Conservation (phyloP, 2,888 invertebrate species). For the Cerastoderma edule region DNA sequence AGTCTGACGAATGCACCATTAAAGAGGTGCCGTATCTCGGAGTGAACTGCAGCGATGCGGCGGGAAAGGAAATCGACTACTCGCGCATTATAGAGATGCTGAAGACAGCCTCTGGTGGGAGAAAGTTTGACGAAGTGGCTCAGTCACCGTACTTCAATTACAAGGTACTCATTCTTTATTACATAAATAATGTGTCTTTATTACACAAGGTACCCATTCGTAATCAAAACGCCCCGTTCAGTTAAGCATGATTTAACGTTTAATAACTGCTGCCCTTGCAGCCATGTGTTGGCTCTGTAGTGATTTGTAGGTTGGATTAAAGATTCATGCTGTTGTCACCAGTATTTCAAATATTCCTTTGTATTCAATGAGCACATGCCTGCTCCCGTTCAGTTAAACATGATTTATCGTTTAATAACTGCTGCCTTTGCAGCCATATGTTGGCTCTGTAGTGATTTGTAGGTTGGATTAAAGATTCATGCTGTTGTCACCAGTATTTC, state of each 20-base stretch:
- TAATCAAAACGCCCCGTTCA: not conserved
- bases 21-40: slow-evolving; percentile 82
- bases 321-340: not conserved
- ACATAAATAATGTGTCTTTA: not conserved
- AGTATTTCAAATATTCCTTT: not conserved
- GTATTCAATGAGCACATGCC: too few species aligned
- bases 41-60: slow-evolving; percentile 83
- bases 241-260: too few species aligned
- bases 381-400: not conserved
- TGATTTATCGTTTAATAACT: too few species aligned
- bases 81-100: slow-evolving; percentile 58
- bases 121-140: slow-evolving; percentile 76
- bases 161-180: slow-evolving; percentile 63
- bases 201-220: slow-evolving; percentile 1
- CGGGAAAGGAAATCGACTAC: slow-evolving; percentile 75
- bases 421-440: too few species aligned
- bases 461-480: not conserved
- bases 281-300: too few species aligned
- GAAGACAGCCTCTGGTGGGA: slow-evolving; percentile 68
- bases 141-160: slow-evolving; percentile 81
- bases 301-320: not conserved
- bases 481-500: not conserved
- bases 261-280: too few species aligned
- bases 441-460: not conserved
- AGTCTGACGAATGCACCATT: slow-evolving; percentile 78